phyloP scores from a whole-genome alignment of 92 coral and sea anemone species.

The Siderastrea radians region DNA sequence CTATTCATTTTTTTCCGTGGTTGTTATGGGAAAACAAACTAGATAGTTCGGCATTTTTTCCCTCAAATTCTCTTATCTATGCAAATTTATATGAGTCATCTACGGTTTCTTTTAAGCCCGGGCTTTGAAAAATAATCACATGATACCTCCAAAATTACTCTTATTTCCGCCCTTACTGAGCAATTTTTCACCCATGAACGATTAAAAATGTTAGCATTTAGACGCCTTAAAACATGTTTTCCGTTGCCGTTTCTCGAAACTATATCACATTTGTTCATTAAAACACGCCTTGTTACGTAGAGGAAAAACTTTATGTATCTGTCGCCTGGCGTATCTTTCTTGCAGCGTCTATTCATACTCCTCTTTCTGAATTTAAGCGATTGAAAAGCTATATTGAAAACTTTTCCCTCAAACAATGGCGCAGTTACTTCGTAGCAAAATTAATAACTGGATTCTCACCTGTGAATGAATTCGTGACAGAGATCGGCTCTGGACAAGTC shows the following conservation, averaged over 20 bases:
- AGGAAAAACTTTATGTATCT: constrained; percentile 4
- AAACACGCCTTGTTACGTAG: background rate
- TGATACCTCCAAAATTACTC: constrained; percentile 37
- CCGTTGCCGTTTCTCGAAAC: background rate
- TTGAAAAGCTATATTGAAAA: constrained; percentile 33
- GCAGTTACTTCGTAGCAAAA: constrained; percentile 25
- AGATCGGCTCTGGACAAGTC: constrained; percentile 57
- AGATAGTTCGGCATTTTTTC: constrained; percentile 23
- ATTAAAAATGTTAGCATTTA: background rate
- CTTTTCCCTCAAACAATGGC: constrained; percentile 7
- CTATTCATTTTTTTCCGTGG: constrained; percentile 43
- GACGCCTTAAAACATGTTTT: background rate
- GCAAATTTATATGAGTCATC: constrained; percentile 64
- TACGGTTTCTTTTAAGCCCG: constrained; percentile 25
- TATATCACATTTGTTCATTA: background rate
- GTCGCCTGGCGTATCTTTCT: background rate
- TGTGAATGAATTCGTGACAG: constrained; percentile 32
- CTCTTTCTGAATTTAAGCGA: constrained; percentile 59
- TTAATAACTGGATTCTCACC: constrained; percentile 43
- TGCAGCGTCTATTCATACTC: constrained; percentile 13
- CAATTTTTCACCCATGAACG: constrained; percentile 36
- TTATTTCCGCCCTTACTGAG: constrained; percentile 74
- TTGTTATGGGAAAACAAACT: constrained; percentile 55
- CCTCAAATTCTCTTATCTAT: constrained; percentile 76
- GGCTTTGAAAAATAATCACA: constrained; percentile 37